A percentile compares a stretch with the other conserved stretches of the same genome.
Evolutionary conservation across 2,797 vertebrate genomes (phyloP).

Genomic region (Cyprinodon diabolis): DNA sequence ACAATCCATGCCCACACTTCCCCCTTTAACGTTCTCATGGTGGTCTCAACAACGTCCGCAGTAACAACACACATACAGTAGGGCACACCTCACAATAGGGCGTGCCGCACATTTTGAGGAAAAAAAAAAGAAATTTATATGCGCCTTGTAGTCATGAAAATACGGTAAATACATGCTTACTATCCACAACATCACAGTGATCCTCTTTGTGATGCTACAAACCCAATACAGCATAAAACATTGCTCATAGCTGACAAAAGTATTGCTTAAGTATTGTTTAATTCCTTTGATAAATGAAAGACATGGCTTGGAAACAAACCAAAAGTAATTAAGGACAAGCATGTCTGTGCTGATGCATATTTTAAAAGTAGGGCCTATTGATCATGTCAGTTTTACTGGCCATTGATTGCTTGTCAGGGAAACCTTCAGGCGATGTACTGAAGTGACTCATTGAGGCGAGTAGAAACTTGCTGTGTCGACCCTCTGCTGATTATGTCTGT

Average conservation of each 20-base stretch:
- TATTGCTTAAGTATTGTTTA: not conserved
- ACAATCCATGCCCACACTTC: too few relatives aligned
- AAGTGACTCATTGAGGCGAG: conserved; percentile 50
- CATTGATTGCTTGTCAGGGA: conserved; percentile 39
- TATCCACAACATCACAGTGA: not conserved
- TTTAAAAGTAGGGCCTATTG: conserved; percentile 44
- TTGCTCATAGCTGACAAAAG: not conserved
- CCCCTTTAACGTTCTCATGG: too few relatives aligned
- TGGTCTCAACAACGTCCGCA: too few relatives aligned
- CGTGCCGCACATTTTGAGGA: too few relatives aligned
- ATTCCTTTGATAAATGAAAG: not conserved
- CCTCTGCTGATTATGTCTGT: not conserved
- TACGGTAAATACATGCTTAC: not conserved
- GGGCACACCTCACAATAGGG: too few relatives aligned
- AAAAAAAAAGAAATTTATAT: too few relatives aligned
- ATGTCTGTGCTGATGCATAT: conserved; percentile 5
- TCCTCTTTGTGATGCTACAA: not conserved
- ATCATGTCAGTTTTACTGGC: conserved; percentile 50
- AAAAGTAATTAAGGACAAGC: conserved; percentile 8
- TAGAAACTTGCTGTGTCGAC: conserved; percentile 45
- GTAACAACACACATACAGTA: too few relatives aligned
- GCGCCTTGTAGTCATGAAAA: too few relatives aligned
- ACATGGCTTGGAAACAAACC: not conserved
- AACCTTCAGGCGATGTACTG: conserved; percentile 58
- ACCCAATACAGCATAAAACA: not conserved